Evolutionary conservation across 2,797 vertebrate species (phyloP).

Genomic region (Mionectes olivaceus): DNA sequence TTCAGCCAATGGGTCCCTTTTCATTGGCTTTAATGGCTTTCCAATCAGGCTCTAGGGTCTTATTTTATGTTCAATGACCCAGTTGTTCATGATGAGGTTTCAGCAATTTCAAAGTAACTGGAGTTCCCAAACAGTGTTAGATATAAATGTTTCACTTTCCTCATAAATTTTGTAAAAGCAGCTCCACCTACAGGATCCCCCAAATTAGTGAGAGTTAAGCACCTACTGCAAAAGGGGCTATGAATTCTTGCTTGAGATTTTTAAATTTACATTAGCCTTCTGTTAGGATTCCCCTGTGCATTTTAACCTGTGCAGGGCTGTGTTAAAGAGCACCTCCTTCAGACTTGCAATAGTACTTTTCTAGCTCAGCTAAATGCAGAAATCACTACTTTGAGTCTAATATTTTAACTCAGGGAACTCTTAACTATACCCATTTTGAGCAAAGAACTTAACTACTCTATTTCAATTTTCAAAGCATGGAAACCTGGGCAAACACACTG

Average conservation of each 20-base stretch:
- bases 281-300: not conserved
- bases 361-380: not conserved
- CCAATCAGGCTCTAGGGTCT: conserved; percentile 20
- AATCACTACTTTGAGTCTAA: not conserved
- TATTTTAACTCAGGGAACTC: not conserved
- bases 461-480: not conserved
- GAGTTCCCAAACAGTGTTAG: not conserved
- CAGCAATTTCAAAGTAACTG: conserved; percentile 19
- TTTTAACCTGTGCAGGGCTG: not conserved
- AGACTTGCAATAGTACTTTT: not conserved
- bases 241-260: not conserved
- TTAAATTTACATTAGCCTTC: not conserved
- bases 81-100: conserved; percentile 10
- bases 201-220: not conserved
- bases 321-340: not conserved
- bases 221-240: not conserved
- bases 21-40: conserved; percentile 19
- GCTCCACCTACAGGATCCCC: conserved; percentile 9
- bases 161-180: conserved; percentile 39
- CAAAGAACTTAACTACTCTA: not conserved
- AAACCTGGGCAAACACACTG: not conserved
- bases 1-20: not conserved
- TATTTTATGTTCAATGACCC: conserved; percentile 47
- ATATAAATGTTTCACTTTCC: not conserved
- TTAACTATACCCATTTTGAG: not conserved